Evolutionary conservation across 2,888 invertebrate genomes (phyloP), one percentile per base, ranked within the genome.

Genomic region (Chesias legatella): DNA sequence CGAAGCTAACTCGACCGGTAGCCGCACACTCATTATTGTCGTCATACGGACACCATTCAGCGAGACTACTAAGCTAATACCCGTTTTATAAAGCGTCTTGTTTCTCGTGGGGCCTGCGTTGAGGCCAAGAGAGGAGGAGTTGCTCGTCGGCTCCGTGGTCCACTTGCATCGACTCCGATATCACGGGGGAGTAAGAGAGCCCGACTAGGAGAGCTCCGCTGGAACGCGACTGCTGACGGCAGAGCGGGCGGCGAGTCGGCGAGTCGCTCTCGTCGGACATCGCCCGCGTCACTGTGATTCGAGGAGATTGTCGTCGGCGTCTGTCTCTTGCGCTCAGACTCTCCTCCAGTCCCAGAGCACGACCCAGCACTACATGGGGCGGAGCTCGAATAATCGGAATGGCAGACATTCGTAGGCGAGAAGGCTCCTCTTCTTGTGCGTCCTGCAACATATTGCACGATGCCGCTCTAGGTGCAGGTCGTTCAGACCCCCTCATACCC

Each of bases 221-320:
- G 0, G 88, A 88, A 1, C 88, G 80, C 9, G 88, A 88, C 42
- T 88, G 88, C 56, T 88, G 88, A 1, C 86, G 78, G 45, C 88
- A 86, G 3, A 88, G 68, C 9, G 85, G 83, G 0, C 85, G 79
- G 7, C 84, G 76, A 13, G 91, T 89, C 11, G 88, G 90, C 0
- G 88, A 89, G 47, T 92, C 93, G 59, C 92, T 92, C 62, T 94
- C 93, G 60, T 93, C 93, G 9, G 93, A 93, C 84, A 91, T 91
- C 1, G 94, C 93, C 32, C 93, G 81, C 0, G 94, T 94, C 51
- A 94, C 93, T 6, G 93, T 89, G 39, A 94, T 94, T 37, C 91
- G 88, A 0, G 94, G 94, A 5, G 93, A 93, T 45, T 90, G 88
- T 13, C 86, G 79, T 3, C 85, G 73, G 41, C 83, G 68, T 10